Evolutionary conservation across 2,113 vertebrate genomes (phyloP).

Genomic region (Boleophthalmus pectinirostris): DNA sequence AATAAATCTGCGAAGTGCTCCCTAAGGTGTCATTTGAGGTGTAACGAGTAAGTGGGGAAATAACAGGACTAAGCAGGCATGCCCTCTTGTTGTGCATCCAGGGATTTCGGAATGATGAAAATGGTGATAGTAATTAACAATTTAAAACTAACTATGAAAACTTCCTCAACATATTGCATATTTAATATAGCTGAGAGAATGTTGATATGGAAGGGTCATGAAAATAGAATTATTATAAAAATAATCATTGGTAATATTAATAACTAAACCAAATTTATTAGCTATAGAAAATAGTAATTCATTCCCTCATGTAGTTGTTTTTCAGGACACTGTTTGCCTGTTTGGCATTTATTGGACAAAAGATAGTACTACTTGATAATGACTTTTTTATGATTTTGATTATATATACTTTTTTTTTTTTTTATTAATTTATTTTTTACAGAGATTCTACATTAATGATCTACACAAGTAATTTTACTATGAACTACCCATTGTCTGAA

Average conservation of each 20-base stretch:
- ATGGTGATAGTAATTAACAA: no score
- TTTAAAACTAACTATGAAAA: no score
- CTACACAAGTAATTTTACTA: not conserved
- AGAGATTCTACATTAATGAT: not conserved
- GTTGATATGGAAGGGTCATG: no score
- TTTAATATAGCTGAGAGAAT: no score
- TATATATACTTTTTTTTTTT: no score
- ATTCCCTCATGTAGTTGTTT: not conserved
- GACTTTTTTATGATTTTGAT: no score
- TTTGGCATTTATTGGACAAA: not conserved
- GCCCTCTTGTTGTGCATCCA: not conserved
- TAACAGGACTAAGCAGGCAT: not conserved
- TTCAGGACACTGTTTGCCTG: not conserved
- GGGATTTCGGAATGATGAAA: no score
- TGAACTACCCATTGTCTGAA: not conserved
- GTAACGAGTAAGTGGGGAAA: constrained; percentile 20
- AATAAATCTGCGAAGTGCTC: constrained; percentile 18
- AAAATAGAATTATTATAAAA: no score
- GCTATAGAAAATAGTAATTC: not conserved
- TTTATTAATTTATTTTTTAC: no score
- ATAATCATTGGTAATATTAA: not conserved
- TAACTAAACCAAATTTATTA: no score
- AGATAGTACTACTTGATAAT: not conserved
- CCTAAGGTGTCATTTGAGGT: constrained; percentile 2
- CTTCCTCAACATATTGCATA: no score